phyloP scores from a whole-genome alignment of 2,113 vertebrate species.

The Rynchops niger region DNA sequence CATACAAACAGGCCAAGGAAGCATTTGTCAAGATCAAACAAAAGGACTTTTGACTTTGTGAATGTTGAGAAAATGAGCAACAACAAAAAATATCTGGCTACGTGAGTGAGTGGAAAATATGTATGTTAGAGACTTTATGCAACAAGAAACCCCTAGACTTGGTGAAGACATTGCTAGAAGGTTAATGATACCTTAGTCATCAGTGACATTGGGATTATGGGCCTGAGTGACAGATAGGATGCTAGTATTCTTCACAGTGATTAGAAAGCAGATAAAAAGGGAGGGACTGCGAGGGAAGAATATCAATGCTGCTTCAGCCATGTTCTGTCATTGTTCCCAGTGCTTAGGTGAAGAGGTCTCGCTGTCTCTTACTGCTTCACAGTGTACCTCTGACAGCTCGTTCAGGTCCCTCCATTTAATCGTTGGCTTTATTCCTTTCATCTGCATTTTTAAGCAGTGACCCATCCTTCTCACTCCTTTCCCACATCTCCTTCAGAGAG shows the following conservation, averaged over 20 bases:
- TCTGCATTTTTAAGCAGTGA: neutral
- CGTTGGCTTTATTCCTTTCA: neutral
- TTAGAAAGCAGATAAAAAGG: neutral
- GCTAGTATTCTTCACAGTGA: neutral
- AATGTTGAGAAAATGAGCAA: neutral
- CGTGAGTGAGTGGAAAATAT: neutral
- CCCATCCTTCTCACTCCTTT: neutral
- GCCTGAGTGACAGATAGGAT: neutral
- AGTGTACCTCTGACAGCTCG: neutral
- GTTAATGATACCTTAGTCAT: neutral
- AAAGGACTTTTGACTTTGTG: neutral
- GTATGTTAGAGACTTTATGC: neutral
- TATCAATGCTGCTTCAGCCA: neutral
- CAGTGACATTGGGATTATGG: neutral
- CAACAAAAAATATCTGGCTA: neutral
- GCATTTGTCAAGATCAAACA: neutral
- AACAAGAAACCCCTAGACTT: neutral
- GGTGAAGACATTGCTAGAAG: neutral
- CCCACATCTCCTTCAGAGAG: neutral
- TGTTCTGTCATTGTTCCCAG: neutral
- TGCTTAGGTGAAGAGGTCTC: neutral
- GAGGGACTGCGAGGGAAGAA: neutral
- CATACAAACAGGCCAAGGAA: neutral
- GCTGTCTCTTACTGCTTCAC: neutral
- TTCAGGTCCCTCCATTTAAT: neutral